These are phyloP conservation scores for Drosophila azteca DNA, from an alignment of 1,140 invertebrate species.

Conservation along the genomic window DNA sequence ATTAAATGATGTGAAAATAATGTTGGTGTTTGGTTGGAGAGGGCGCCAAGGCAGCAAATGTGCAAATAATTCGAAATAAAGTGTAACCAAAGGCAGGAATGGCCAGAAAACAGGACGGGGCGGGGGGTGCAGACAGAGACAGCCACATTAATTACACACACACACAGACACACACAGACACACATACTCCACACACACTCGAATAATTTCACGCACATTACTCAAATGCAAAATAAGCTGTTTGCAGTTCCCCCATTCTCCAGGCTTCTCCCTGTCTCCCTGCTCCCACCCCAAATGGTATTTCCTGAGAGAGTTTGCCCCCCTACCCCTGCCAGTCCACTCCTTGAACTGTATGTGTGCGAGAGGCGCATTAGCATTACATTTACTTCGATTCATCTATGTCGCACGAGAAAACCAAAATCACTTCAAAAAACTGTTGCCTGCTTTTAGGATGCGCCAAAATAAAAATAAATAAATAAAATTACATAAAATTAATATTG, in stretches of 20 bases:
- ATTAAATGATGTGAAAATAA: constrained; percentile 79
- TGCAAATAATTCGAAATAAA: constrained; percentile 77
- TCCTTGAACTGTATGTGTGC: too few species aligned
- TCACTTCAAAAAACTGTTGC: too few species aligned
- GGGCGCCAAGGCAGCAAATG: constrained; percentile 61
- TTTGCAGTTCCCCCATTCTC: constrained; percentile 31
- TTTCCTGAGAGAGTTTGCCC: too few species aligned
- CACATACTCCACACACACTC: constrained; percentile 43
- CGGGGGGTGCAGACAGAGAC: constrained; percentile 42
- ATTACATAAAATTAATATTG: background rate
- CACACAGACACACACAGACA: constrained; percentile 26
- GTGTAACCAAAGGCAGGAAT: constrained; percentile 61
- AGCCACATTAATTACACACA: constrained; percentile 67
- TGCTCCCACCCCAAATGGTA: too few species aligned
- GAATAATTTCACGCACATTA: constrained; percentile 71
- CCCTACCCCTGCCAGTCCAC: too few species aligned
- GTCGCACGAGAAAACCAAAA: constrained; percentile 13
- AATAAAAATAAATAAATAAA: too few species aligned
- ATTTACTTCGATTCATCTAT: constrained; percentile 65
- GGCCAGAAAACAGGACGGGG: constrained; percentile 24
- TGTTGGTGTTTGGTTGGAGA: constrained; percentile 56
- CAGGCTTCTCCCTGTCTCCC: background rate
- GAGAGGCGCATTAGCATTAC: constrained; percentile 60
- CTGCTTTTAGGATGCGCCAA: too few species aligned
- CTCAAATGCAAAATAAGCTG: constrained; percentile 73